Conservation (phyloP, 2,888 invertebrate genomes). For the Dolichopus griseipennis region DNA sequence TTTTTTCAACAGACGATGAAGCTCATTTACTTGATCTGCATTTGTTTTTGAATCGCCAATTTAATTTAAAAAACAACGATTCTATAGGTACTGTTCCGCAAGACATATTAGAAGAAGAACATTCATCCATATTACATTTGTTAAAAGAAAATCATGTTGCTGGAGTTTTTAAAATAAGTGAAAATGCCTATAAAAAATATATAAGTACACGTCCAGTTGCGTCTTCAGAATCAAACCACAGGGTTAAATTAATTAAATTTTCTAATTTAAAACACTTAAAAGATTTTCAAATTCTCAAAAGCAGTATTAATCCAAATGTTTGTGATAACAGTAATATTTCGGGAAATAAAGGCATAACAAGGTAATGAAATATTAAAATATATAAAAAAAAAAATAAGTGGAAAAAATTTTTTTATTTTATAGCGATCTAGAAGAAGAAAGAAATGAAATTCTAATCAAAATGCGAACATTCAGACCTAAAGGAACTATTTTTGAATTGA, state of each 20-base stretch:
- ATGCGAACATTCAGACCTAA: conserved; percentile 40
- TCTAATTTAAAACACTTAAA: conserved; percentile 45
- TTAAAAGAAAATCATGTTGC: conserved; percentile 69
- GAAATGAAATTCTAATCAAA: conserved; percentile 35
- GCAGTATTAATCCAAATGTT: conserved; percentile 43
- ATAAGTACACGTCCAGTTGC: conserved; percentile 78
- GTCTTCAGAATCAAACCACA: conserved; percentile 77
- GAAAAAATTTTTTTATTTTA: neutral
- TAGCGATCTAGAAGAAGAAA: conserved; percentile 38
- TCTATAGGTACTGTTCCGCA: conserved; percentile 68
- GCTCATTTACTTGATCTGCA: conserved; percentile 91
- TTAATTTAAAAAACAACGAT: conserved; percentile 43
- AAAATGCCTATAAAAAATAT: conserved; percentile 89
- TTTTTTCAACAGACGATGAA: conserved; percentile 83
- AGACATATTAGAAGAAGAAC: conserved; percentile 71
- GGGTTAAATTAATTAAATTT: conserved; percentile 72
- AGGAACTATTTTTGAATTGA: conserved; percentile 83
- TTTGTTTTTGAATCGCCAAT: conserved; percentile 75
- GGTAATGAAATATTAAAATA: too few species aligned
- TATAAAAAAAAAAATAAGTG: too few species aligned
- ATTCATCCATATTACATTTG: conserved; percentile 63
- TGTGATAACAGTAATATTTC: conserved; percentile 21
- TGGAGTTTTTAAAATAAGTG: conserved; percentile 61
- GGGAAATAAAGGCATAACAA: too few species aligned
- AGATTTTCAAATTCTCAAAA: conserved; percentile 32